Evolutionary conservation across 2,888 invertebrate genomes (phyloP), one percentile per base, ranked within the genome.

Genomic region (Lithophane socia): DNA sequence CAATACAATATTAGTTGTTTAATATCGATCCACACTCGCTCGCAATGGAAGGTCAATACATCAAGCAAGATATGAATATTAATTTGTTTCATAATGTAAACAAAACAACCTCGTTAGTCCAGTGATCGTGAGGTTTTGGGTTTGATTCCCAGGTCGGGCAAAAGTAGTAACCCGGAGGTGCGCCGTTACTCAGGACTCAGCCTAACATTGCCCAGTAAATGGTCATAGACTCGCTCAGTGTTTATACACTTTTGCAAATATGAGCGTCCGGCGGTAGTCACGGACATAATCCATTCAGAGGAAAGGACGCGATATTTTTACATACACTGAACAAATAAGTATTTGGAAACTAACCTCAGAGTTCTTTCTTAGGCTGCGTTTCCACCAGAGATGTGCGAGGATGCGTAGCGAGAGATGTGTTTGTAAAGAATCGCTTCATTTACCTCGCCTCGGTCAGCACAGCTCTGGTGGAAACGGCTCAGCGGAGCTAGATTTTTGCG

Each of bases 1-100:
- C 65, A 42, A 75, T 72, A 71, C 69, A 83, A 76, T 80, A 77
- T 77, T 80, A 16, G 77, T 85, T 66, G 69, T 76, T 75, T 71
- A 2, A 3, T 74, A 87, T 87, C 74, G 86, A 86, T 79, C 67
- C 42, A 29, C 3, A 24, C 10, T 37, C 49, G 18, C 60, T 24
- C 29, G 60, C 49, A 44, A 63, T 60, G 18, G 3, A 7, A 29
- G 60, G 60, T 16, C 60, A 60, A 58, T 67, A 37, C 44, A 37
- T 79, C 60, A 80, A 80, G 1, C 29, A 16, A 73, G 42, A 44
- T 52, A 70, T 63, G 16, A 49, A 58, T 67, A 16, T 49, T 42
- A 21, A 21, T 47, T 37, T 16, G 3, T 49, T 76, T 24, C 16
- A 8, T 7, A 37, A 37, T 37, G 44, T 54, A 47, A 49, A 49